Evolutionary conservation across 2,888 invertebrate genomes (phyloP), one percentile per base, ranked within the genome.

Genomic region (Drosophila peninsularis): DNA sequence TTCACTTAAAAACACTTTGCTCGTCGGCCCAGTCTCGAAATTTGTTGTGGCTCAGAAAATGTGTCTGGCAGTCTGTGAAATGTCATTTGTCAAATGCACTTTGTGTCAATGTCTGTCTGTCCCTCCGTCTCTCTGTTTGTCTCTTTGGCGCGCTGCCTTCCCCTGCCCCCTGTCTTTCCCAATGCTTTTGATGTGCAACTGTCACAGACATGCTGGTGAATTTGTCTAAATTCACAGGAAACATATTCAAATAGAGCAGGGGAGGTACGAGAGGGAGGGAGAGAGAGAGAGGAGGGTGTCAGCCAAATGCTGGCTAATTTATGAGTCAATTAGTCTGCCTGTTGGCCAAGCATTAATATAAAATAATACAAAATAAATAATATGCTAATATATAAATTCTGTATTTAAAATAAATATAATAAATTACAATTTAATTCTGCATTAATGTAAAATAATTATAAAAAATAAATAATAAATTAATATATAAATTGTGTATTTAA

Each of bases 81-180:
- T 90, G 88, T 90, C 90, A 90, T 90, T 90, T 90, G 90, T 90
- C 90, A 90, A 89, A 89, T 90, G 90, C 90, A 89, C 85, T 90
- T 89, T 89, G 75, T 81, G 84, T 84, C 83, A 74, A 76, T 78
- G 75, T 73, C 64, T 41, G 32, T 45, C 60, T n/a, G 17, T 32
- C 45, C 2, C 5, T 36, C 53, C 3, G 17, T 47, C 37, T 41
- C 13, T 19, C 19, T 41, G 41, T 41, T 11, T 17, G 19, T 55
- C 45, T 45, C n/a, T 45, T 37, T 14, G 36, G 75, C 79, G 50
- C 45, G 60, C 44, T 57, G 61, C 53, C 64, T n/a, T n/a, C 56
- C 68, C 10, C 27, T 34, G 24, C 52, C 9, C 36, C 62, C 42
- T 47, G 27, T 30, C 41, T 34, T 50, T 34, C 56, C 45, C 62